phyloP scores from a whole-genome alignment of 2,888 invertebrate genomes.

The Hybos culiciformis region DNA sequence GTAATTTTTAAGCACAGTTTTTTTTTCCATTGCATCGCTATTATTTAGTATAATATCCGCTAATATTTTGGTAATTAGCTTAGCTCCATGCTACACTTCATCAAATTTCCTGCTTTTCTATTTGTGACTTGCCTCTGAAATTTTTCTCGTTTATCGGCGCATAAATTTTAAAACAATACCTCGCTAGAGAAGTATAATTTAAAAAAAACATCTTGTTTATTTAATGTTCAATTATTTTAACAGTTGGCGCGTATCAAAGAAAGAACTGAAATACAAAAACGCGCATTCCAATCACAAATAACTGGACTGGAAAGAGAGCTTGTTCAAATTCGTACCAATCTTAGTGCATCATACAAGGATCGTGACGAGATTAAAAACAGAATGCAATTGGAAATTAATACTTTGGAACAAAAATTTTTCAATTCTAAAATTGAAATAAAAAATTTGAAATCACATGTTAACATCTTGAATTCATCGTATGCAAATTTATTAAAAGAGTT shows the following conservation, averaged over 20 bases:
- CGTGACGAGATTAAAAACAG: slow-evolving; percentile 13
- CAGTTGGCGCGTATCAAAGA: slow-evolving; percentile 13
- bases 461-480: slow-evolving; percentile 13
- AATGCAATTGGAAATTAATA: slow-evolving; percentile 11
- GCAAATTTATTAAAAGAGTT: slow-evolving; percentile 10
- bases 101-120: too few relatives aligned
- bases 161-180: too few relatives aligned
- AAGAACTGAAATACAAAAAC: slow-evolving; percentile 11
- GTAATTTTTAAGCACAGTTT: too few relatives aligned
- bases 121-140: too few relatives aligned
- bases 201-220: background rate
- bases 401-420: slow-evolving; percentile 11
- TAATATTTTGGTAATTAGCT: too few relatives aligned
- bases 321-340: slow-evolving; percentile 9
- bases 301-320: slow-evolving; percentile 12
- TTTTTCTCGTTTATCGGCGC: too few relatives aligned
- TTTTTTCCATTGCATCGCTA: too few relatives aligned
- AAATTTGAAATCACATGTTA: slow-evolving; percentile 12
- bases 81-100: too few relatives aligned
- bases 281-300: slow-evolving; percentile 12
- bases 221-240: background rate
- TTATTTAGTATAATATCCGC: too few relatives aligned
- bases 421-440: slow-evolving; percentile 13
- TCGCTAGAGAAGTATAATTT: too few relatives aligned
- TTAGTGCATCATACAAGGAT: slow-evolving; percentile 10